phyloP scores from a whole-genome alignment of 2,888 invertebrate genomes.

The Pachydiplax longipennis region DNA sequence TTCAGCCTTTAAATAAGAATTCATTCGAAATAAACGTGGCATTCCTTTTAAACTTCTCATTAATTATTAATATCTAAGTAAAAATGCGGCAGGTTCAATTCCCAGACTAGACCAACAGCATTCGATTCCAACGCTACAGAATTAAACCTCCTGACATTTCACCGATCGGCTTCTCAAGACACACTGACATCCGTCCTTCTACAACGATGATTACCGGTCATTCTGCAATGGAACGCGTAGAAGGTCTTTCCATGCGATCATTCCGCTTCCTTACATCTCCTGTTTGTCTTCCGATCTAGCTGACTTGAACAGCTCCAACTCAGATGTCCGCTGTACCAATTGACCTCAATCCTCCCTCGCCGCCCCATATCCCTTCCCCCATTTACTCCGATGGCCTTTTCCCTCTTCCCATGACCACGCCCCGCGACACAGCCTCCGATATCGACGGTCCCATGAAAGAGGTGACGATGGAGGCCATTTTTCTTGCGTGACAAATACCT shows the following conservation, averaged over 20 bases:
- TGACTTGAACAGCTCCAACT: neutral
- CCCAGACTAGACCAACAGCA: neutral
- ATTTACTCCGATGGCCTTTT: neutral
- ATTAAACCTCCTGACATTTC: neutral
- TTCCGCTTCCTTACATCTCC: neutral
- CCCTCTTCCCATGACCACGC: neutral
- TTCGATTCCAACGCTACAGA: neutral
- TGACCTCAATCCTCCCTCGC: constrained; percentile 11
- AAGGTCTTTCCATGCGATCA: too few relatives aligned
- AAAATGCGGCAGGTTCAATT: too few relatives aligned
- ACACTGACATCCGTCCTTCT: neutral
- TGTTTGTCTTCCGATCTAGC: neutral
- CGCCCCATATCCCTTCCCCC: neutral
- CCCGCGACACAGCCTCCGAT: constrained; percentile 19
- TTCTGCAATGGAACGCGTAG: too few relatives aligned
- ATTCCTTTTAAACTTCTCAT: too few relatives aligned
- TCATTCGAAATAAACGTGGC: too few relatives aligned
- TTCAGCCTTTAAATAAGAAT: too few relatives aligned
- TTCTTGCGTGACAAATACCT: neutral
- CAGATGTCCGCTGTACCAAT: constrained; percentile 12
- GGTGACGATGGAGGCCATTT: too few relatives aligned
- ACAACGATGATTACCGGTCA: too few relatives aligned
- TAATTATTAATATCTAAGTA: too few relatives aligned
- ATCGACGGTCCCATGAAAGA: neutral
- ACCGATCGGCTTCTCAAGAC: neutral